Base-by-base conservation (phyloP, 2,888 invertebrate genomes). In the Mesoligia furuncula region DNA sequence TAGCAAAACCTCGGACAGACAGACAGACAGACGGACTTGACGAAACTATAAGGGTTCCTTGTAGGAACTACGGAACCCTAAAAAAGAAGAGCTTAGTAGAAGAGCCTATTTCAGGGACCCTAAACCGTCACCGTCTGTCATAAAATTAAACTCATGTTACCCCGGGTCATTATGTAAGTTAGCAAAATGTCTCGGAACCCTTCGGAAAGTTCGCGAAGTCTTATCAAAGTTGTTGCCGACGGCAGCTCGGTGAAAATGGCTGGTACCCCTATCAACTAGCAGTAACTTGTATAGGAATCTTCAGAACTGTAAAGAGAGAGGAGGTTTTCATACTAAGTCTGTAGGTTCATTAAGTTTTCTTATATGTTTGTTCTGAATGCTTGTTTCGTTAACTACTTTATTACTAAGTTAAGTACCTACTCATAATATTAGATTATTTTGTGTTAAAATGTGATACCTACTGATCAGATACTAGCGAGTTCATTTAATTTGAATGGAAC, bases 141-240 rank as follows among this genome's bases (percentile, higher is more conserved):
- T 75, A 81, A 75, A 77, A 84, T 81, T 85, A 77, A 75, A 83
- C 59, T 75, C 73, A 75, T 72, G 81, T 76, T 75, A 77, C 69
- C 27, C 42, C 8, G 42, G 36, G 72, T 80, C 77, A 83, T 84
- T 84, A 72, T 27, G 65, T 70, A 86, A 86, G 82, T 86, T 78
- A 74, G 51, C 66, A 65, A 71, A 79, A 76, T 71, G 69, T 79
- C 73, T 76, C 51, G 45, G 72, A 80, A 83, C 71, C 77, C 73
- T 84, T 83, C 66, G 57, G 31, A 78, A 85, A 80, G 70, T 85
- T 87, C 48, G 13, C 62, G 57, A 54, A 68, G 84, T 83, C 80
- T 75, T 81, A 84, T 87, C 83, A 75, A 88, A 88, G 81, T 87
- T 87, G 36, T 75, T 61, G 51, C 70, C 75, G 75, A 67, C 71